Evolutionary conservation across 2,113 vertebrate genomes (phyloP).

Genomic region (Dromas ardeola): DNA sequence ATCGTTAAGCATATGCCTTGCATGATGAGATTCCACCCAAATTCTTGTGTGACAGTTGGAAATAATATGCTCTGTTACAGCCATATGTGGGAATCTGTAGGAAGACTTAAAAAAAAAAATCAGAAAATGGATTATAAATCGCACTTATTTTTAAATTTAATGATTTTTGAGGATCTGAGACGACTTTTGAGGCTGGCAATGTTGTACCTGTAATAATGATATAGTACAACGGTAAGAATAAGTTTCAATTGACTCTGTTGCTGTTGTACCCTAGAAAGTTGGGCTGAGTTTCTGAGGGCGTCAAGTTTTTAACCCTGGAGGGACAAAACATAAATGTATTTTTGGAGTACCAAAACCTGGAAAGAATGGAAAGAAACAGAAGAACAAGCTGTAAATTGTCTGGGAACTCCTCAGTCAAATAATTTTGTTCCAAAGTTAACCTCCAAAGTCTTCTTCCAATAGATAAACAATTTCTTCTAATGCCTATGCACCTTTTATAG

Average conservation of each 20-base stretch:
- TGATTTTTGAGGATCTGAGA: not conserved
- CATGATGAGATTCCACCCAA: not conserved
- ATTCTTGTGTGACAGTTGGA: not conserved
- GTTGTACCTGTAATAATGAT: not conserved
- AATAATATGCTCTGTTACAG: not conserved
- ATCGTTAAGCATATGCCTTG: not conserved
- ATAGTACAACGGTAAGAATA: not conserved
- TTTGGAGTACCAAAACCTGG: not conserved
- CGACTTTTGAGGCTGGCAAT: not conserved
- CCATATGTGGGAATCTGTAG: not conserved
- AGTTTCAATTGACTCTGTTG: not conserved
- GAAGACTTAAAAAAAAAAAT: not conserved
- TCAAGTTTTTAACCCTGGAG: not conserved
- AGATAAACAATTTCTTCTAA: not conserved
- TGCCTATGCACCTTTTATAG: not conserved
- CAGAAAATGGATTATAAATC: not conserved
- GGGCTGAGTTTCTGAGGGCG: not conserved
- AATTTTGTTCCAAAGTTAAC: not conserved
- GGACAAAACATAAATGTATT: not conserved
- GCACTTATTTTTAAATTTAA: not conserved
- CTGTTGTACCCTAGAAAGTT: not conserved
- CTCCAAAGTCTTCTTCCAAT: not conserved
- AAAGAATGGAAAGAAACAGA: not conserved
- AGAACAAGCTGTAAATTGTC: not conserved
- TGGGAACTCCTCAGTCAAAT: not conserved